Percentiles rank a stretch among this genome's conserved stretches.
phyloP scores from a whole-genome alignment of 2,113 vertebrate genomes.

The Ceyx melanurus region DNA sequence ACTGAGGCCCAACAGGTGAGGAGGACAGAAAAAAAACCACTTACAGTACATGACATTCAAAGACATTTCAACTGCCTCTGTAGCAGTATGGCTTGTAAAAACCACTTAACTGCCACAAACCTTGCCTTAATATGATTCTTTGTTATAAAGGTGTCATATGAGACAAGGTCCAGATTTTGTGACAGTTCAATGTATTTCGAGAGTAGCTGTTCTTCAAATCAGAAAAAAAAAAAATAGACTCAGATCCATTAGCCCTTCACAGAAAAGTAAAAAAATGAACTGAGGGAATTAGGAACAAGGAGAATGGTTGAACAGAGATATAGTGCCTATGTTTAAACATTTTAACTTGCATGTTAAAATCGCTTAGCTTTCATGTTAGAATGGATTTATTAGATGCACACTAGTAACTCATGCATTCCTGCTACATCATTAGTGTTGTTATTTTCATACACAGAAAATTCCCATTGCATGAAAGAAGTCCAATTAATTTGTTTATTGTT shows the following conservation, averaged over 20 bases:
- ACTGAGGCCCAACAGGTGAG: neutral
- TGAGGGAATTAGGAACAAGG: neutral
- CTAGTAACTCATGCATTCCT: neutral
- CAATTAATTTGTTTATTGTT: neutral
- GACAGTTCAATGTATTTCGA: neutral
- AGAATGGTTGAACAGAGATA: neutral
- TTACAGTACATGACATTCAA: neutral
- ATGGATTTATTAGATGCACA: neutral
- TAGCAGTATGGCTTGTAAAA: neutral
- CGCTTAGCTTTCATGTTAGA: neutral
- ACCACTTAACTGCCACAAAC: neutral
- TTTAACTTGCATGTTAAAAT: neutral
- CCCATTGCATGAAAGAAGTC: neutral
- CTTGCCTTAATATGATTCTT: neutral
- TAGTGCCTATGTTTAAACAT: neutral
- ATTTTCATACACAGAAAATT: neutral
- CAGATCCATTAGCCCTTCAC: neutral
- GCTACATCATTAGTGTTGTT: rapidly evolving
- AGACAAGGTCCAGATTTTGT: neutral
- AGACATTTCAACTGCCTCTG: neutral
- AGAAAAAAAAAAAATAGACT: neutral
- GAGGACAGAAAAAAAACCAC: neutral
- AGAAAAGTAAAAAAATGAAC: neutral
- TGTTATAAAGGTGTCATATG: neutral
- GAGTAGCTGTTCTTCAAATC: neutral